phyloP scores from a whole-genome alignment of 2,888 invertebrate genomes.

The Macrophya alboannulata region DNA sequence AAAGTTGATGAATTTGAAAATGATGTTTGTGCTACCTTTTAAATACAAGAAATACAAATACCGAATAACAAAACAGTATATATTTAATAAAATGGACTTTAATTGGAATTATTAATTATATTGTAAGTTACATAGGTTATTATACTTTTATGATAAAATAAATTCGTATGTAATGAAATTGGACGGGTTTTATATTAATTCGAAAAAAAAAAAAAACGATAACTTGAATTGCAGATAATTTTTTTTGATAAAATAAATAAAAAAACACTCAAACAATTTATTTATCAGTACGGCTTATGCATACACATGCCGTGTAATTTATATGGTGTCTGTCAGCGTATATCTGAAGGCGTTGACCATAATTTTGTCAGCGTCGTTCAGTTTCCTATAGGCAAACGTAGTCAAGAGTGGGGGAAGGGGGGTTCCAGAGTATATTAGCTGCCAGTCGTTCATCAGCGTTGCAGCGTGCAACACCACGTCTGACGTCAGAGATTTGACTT shows the following conservation, averaged over 20 bases:
- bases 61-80: conserved; percentile 15
- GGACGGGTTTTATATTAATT: not conserved
- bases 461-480: too few relatives aligned
- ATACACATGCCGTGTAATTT: not conserved
- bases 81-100: conserved; percentile 37
- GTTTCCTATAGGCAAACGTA: too few relatives aligned
- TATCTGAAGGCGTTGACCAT: too few relatives aligned
- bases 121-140: conserved; percentile 1
- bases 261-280: not conserved
- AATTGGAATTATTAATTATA: conserved; percentile 20
- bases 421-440: too few relatives aligned
- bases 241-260: not conserved
- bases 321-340: not conserved
- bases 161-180: conserved; percentile 35
- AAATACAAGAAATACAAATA: conserved; percentile 23
- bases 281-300: not conserved
- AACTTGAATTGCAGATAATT: too few relatives aligned
- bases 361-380: too few relatives aligned
- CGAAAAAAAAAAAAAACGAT: not conserved
- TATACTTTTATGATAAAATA: conserved; percentile 50
- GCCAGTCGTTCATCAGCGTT: too few relatives aligned
- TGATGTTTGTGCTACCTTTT: conserved; percentile 7
- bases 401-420: too few relatives aligned
- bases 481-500: too few relatives aligned
- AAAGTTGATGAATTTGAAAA: not conserved